A percentile compares a stretch with the other conserved stretches of the same genome.
These are phyloP conservation scores for Lamprotornis superbus DNA, from an alignment of 2,113 vertebrate genomes.

Conservation along the genomic window DNA sequence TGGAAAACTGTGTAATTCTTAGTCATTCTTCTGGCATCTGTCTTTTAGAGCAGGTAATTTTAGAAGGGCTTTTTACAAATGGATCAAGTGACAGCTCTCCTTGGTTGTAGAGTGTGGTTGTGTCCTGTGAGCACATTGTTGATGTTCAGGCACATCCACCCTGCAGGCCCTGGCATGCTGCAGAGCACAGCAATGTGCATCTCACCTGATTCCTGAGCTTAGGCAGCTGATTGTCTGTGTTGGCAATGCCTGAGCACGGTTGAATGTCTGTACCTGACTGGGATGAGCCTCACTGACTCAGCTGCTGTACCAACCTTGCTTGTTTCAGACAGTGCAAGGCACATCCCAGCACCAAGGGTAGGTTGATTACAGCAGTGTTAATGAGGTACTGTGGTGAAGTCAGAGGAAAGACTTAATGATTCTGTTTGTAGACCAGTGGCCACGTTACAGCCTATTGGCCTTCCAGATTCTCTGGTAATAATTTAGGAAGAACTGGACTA, in stretches of 20 bases:
- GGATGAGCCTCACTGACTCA: background rate
- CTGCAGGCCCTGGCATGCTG: background rate
- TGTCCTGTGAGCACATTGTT: background rate
- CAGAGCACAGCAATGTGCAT: background rate
- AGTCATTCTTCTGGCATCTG: background rate
- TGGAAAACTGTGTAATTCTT: background rate
- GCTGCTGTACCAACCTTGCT: accelerated
- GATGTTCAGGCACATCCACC: background rate
- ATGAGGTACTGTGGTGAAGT: background rate
- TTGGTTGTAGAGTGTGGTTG: background rate
- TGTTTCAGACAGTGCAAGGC: background rate
- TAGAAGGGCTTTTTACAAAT: background rate
- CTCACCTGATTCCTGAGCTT: background rate
- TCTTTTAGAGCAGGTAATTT: background rate
- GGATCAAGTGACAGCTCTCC: background rate
- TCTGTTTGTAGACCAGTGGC: background rate
- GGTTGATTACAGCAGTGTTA: accelerated
- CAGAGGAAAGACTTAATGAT: background rate
- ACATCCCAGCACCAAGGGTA: background rate
- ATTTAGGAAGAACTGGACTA: background rate
- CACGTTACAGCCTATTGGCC: background rate
- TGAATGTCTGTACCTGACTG: accelerated
- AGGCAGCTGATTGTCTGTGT: background rate
- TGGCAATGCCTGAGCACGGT: background rate
- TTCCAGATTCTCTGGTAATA: background rate